phyloP scores from a whole-genome alignment of 2,888 invertebrate genomes.

The Ctenicera cuprea region DNA sequence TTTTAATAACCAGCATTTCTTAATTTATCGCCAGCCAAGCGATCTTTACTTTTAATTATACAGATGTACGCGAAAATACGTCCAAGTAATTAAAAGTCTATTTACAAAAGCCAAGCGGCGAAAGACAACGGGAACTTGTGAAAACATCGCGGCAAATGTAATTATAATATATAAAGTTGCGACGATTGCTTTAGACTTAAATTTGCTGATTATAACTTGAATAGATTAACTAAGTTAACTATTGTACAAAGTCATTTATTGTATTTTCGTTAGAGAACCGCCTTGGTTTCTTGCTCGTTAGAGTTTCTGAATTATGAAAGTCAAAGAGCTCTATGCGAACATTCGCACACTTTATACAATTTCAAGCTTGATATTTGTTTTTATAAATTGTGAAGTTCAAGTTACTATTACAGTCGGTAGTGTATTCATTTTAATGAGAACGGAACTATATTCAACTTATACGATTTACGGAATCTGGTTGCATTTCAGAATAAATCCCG shows the following conservation, averaged over 20 bases:
- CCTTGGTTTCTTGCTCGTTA: conserved; percentile 9
- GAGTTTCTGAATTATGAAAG: neutral
- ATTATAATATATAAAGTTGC: conserved; percentile 21
- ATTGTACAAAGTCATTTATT: conserved; percentile 20
- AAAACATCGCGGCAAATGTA: conserved; percentile 6
- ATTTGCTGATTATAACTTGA: conserved; percentile 16
- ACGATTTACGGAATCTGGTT: too few relatives aligned
- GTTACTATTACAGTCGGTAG: too few relatives aligned
- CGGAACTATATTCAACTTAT: too few relatives aligned
- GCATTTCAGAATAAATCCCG: too few relatives aligned
- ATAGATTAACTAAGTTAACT: conserved; percentile 16
- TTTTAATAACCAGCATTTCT: conserved; percentile 23
- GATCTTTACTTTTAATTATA: conserved; percentile 24
- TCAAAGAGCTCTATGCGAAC: neutral
- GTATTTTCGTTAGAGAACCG: conserved; percentile 11
- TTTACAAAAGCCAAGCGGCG: conserved; percentile 18
- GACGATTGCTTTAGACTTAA: conserved; percentile 20
- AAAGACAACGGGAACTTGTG: conserved; percentile 8
- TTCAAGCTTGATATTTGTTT: neutral
- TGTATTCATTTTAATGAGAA: too few relatives aligned
- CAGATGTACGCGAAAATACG: conserved; percentile 23
- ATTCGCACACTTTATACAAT: neutral
- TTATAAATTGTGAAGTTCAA: too few relatives aligned
- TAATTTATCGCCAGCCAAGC: conserved; percentile 14
- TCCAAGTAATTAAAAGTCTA: conserved; percentile 25